Evolutionary conservation across 2,113 vertebrate genomes (phyloP), one percentile per base, ranked within the genome.

Genomic region (Phoxinus phoxinus): DNA sequence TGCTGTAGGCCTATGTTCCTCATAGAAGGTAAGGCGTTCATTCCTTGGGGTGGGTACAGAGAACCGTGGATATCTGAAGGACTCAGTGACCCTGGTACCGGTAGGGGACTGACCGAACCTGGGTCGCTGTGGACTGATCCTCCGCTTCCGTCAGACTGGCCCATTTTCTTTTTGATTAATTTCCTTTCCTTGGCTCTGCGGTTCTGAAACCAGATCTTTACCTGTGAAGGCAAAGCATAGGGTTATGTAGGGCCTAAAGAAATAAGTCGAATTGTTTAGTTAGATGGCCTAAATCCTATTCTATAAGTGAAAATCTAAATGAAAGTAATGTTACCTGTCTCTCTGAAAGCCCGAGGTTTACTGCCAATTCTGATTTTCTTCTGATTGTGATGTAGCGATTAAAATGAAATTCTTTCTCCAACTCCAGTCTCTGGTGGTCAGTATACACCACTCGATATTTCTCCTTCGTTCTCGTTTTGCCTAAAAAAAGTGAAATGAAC

Each of bases 161-260:
- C 97, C 89, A 97, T 90, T 91, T 98, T 98, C 95, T 97, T 98
- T 94, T 97, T 98, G 80, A 97, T 96, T 89, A 98, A 90, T 86
- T 99, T 99, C 87, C 97, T 95, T 87, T 98, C 97, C 88, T 98
- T 99, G 0, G 97, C 97, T 86, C 97, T 93, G 81, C 96, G 96
- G 89, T 98, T 98, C 93, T 99, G 97, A 91, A 99, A 98, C 97
- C 97, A 99, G 84, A 98, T 99, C 92, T 99, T 98, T 65, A 98
- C 97, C 97, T 98, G 92, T 56, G 80, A 86, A 63, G 0, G 5
- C 0, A 74, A 37, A 87, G 56, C 21, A 41, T 10, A 17, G 15
- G 48, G 9, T 79, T n/a, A 48, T 19, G 10, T 32, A n/a, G n/a
- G n/a, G n/a, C n/a, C n/a, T n/a, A 63, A 53, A 23, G 1, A 8